Evolutionary conservation across 2,888 invertebrate genomes (phyloP), one percentile per base, ranked within the genome.

Genomic region (Leucophenga montana): DNA sequence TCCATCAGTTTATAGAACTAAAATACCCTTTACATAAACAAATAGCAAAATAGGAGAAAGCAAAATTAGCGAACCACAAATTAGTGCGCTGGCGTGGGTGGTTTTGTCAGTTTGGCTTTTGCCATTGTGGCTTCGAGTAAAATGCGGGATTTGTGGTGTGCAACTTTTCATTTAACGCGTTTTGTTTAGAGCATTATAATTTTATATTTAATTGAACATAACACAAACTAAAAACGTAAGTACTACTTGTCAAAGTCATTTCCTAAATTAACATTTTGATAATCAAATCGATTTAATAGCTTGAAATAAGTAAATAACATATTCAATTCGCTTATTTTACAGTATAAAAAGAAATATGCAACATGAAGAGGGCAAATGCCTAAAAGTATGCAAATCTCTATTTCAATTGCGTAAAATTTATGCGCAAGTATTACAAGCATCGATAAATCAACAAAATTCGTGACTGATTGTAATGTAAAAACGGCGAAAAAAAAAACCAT

Each of bases 311-410:
- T 16, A 16, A n/a, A n/a, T n/a, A n/a, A n/a, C n/a, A n/a, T n/a
- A n/a, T 13, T 16, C 48, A 48, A 48, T n/a, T n/a, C n/a, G n/a
- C n/a, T n/a, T n/a, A n/a, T n/a, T n/a, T n/a, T n/a, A n/a, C n/a
- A n/a, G n/a, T n/a, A n/a, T n/a, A n/a, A n/a, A n/a, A n/a, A n/a
- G n/a, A n/a, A n/a, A n/a, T n/a, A n/a, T n/a, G 16, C 50, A 16
- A 16, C 16, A 16, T 13, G 13, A 13, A 8, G 48, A 3, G 16
- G 48, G 16, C 14, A 75, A 79, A 50, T 62, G 56, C 64, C 70
- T 46, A 74, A 83, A 79, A 77, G 80, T 83, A 85, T 83, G 85
- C 83, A 81, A 83, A 82, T 84, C 75, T 75, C 71, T 75, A 79
- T 78, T 77, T 76, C 76, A 77, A 78, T 79, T 73, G 69, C 71